A percentile compares a stretch with the other conserved stretches of the same genome.
Conservation (phyloP, 1,140 invertebrate genomes). For the Papilio aristodemus region DNA sequence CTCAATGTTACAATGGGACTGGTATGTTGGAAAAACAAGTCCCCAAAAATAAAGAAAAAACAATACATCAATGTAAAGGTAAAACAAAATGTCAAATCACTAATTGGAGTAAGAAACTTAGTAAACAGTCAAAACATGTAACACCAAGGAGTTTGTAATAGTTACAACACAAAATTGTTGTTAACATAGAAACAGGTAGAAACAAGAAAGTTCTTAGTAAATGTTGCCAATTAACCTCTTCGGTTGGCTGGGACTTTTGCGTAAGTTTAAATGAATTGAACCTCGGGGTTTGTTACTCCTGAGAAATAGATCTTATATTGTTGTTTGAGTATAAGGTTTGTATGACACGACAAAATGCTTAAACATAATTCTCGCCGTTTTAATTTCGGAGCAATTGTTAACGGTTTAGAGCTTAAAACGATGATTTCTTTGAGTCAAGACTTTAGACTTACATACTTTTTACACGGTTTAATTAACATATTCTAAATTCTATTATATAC, state of each 20-base stretch:
- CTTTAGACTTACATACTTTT: too few relatives aligned
- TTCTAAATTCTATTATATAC: too few relatives aligned
- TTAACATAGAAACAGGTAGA: slow-evolving; percentile 12
- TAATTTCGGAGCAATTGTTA: too few relatives aligned
- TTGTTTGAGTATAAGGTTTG: neutral
- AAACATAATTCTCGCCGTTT: too few relatives aligned
- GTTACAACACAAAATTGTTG: slow-evolving; percentile 18
- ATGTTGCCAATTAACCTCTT: slow-evolving; percentile 23
- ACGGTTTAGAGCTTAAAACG: too few relatives aligned
- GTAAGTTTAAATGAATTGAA: slow-evolving; percentile 17
- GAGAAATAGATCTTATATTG: slow-evolving; percentile 4
- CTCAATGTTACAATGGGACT: too few relatives aligned
- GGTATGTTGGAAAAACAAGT: too few relatives aligned
- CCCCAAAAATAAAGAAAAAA: too few relatives aligned
- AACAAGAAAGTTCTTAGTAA: slow-evolving; percentile 21
- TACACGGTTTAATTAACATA: too few relatives aligned
- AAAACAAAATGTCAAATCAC: too few relatives aligned
- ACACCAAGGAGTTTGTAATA: slow-evolving; percentile 10
- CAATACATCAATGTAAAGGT: too few relatives aligned
- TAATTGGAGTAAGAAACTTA: neutral
- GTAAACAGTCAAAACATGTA: neutral
- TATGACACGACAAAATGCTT: neutral
- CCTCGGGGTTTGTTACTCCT: slow-evolving; percentile 12
- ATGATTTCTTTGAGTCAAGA: too few relatives aligned
- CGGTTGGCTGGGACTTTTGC: slow-evolving; percentile 14